Evolutionary conservation across 2,113 vertebrate genomes (phyloP).

Genomic region (Lepisosteus oculatus): DNA sequence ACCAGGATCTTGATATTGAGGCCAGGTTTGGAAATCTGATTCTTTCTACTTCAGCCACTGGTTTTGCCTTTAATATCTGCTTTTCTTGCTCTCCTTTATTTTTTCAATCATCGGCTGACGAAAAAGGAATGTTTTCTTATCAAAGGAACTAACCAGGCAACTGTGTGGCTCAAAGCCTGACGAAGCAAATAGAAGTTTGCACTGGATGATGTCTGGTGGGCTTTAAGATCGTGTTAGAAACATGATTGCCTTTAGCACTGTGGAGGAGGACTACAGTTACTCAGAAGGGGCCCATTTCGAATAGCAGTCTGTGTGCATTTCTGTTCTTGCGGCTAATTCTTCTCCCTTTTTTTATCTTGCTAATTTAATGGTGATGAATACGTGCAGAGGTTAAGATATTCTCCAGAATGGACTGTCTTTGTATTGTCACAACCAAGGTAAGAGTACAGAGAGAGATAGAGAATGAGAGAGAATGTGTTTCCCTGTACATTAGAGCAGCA

Average conservation of each 20-base stretch:
- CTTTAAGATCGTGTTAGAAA: constrained; percentile 72
- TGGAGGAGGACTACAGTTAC: constrained; percentile 74
- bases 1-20: constrained; percentile 66
- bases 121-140: constrained; percentile 53
- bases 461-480: background rate
- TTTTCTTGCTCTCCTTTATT: constrained; percentile 12
- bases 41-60: constrained; percentile 57
- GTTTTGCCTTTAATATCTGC: background rate
- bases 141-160: constrained; percentile 48
- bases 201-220: constrained; percentile 64
- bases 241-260: constrained; percentile 70
- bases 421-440: constrained; percentile 98
- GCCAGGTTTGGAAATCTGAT: constrained; percentile 68
- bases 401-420: constrained; percentile 90
- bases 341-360: constrained; percentile 60
- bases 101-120: constrained; percentile 22
- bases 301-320: constrained; percentile 67
- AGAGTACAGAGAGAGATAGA: constrained; percentile 44
- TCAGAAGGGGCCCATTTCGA: constrained; percentile 66
- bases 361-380: constrained; percentile 75
- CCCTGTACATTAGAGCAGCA: constrained; percentile 10
- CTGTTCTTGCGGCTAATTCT: constrained; percentile 52
- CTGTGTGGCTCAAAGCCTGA: constrained; percentile 62
- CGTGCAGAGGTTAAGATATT: constrained; percentile 65
- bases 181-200: constrained; percentile 62